phyloP scores from a whole-genome alignment of 2,888 invertebrate genomes.

The Drosophila acutilabella region DNA sequence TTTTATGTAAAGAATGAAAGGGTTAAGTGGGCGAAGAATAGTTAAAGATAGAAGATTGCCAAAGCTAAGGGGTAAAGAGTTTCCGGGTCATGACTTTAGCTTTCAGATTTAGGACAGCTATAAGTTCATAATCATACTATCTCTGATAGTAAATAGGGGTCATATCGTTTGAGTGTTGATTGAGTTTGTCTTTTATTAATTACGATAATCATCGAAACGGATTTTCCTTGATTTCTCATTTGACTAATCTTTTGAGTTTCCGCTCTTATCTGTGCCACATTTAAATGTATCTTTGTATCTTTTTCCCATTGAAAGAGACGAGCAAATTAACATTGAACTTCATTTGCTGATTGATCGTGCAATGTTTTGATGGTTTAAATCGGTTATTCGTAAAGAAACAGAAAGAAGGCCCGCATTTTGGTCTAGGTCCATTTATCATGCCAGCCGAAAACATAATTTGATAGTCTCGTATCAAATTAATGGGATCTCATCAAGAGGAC shows the following conservation, averaged over 20 bases:
- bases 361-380: conserved; percentile 40
- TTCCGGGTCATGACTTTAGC: too few species aligned
- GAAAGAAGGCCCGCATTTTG: conserved; percentile 39
- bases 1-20: neutral
- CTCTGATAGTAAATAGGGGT: neutral
- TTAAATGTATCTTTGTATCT: neutral
- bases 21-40: neutral
- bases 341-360: conserved; percentile 30
- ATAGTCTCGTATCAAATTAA: conserved; percentile 63
- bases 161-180: neutral
- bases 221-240: neutral
- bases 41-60: too few species aligned
- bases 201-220: neutral
- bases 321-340: conserved; percentile 42
- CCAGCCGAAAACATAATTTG: conserved; percentile 38
- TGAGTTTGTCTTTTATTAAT: neutral
- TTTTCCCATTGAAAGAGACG: neutral
- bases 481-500: conserved; percentile 60
- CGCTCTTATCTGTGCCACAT: neutral
- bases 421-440: conserved; percentile 49
- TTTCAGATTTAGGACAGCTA: too few species aligned
- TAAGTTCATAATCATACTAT: neutral
- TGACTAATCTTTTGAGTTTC: neutral
- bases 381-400: conserved; percentile 7
- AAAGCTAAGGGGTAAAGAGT: too few species aligned